Evolutionary conservation across 2,797 vertebrate species (phyloP), one percentile per base, ranked within the genome.

Genomic region (Melanotaenia nigrans): DNA sequence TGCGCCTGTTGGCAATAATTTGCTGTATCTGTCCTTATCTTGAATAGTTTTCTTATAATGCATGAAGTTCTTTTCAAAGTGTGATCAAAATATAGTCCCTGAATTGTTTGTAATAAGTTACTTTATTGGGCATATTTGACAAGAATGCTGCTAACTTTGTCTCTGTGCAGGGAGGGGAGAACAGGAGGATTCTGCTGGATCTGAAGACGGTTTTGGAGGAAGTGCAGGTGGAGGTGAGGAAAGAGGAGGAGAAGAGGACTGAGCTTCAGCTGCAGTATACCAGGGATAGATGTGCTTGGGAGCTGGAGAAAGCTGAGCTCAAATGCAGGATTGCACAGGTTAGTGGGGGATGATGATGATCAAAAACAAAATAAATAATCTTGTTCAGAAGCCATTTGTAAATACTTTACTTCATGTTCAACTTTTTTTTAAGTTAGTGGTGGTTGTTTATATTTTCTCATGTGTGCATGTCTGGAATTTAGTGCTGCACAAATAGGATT

Each of bases 301-400:
- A 96, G 28, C 79, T 92, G 85, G 94, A 95, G 90, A 93, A 87
- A 85, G 83, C 90, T 22, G 91, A 95, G 55, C 90, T 95, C 54
- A 92, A 94, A 72, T 90, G 90, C 82, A 87, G 90, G 67, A 87
- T 95, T 82, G 89, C 83, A 35, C 93, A 96, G 94, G 95, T 96
- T 78, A 42, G 16, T 60, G 13, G 59, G 1, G 36, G 14, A 57
- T 10, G 24, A 53, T 22, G 55, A n/a, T 68, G 64, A 30, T 30
- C 30, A 30, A 30, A 30, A 30, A 30, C 30, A 30, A 30, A 30
- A 30, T 30, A 30, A 30, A 30, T 30, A 30, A 30, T 30, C 30
- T 30, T 30, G 30, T 30, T 30, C 30, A 30, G 30, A 30, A 30
- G 30, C 30, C 30, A 30, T 30, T 30, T 30, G 30, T 30, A 45